These are phyloP conservation scores for Eptesicus fuscus DNA, from an alignment of 2,113 vertebrate genomes.

Conservation along the genomic window DNA sequence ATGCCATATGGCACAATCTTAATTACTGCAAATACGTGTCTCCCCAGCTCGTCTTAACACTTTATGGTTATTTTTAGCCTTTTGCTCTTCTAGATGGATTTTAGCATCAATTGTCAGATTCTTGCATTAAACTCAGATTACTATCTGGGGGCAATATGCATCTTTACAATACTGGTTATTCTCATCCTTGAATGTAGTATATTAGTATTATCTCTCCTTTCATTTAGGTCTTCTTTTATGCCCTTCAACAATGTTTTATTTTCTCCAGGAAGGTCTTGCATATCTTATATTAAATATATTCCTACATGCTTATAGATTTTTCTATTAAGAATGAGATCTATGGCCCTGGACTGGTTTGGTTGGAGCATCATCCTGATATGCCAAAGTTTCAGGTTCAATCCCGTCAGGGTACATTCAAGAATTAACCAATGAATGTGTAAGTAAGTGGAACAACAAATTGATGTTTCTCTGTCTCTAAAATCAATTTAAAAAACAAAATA, in stretches of 20 bases:
- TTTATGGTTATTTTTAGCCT: constrained; percentile 6
- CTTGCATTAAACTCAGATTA: not conserved
- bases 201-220: not conserved
- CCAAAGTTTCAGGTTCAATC: not conserved
- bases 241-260: not conserved
- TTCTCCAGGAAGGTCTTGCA: not conserved
- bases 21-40: not conserved
- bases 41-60: not conserved
- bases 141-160: not conserved
- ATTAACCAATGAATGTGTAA: not conserved
- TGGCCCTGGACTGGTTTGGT: not conserved
- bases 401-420: not conserved
- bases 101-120: not conserved
- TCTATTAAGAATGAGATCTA: not conserved
- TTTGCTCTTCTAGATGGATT: constrained; percentile 8
- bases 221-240: not conserved
- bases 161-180: not conserved
- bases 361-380: not conserved
- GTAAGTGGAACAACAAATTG: not conserved
- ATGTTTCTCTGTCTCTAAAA: not conserved
- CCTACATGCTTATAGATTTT: not conserved
- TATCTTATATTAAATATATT: not conserved
- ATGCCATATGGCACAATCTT: not conserved
- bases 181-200: not conserved
- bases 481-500: not conserved